Base-by-base conservation (phyloP, 2,888 invertebrate genomes). In the Lomographa bimaculata region DNA sequence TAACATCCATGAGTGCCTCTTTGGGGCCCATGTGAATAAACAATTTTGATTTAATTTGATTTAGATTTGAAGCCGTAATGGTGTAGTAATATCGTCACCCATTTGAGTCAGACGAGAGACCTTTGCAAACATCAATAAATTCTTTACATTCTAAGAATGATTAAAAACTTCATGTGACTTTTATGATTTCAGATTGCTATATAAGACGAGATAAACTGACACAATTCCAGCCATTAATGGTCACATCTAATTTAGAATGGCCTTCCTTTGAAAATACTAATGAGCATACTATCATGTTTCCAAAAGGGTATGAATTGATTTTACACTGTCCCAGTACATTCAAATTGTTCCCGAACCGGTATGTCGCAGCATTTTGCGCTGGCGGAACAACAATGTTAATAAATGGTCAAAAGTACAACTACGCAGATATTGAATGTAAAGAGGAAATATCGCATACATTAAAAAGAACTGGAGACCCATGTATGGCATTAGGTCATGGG, bases 181-280 rank as follows among this genome's bases (percentile, higher is more conserved):
- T n/a, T n/a, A n/a, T n/a, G n/a, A n/a, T 71, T 67, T 16, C 64
- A 82, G 81, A 68, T 36, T 82, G 82, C 41, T 25, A 55, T 5
- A 28, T 81, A 6, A 58, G 73, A 25, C 47, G 61, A 1, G 29
- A 52, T 12, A 37, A 46, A 5, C 59, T 71, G 5, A 30, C 24
- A 2, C 18, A 9, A 9, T 53, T 58, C 3, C 64, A 65, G 12
- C 75, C 75, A 0, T 12, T 78, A 4, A 55, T 75, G 32, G 3
- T 57, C 3, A 54, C 67, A 5, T 41, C 46, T 1, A 16, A 26
- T 0, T 11, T 50, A 0, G 27, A 30, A 5, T 56, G 64, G 45
- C 52, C 62, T 6, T 1, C 17, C 0, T 64, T 57, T 23, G 42
- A 57, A 17, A 55, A 48, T 1, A 17, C 1, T 0, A 36, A 61